Conservation (phyloP, 2,888 invertebrate species). For the Petrolisthes manimaculis region DNA sequence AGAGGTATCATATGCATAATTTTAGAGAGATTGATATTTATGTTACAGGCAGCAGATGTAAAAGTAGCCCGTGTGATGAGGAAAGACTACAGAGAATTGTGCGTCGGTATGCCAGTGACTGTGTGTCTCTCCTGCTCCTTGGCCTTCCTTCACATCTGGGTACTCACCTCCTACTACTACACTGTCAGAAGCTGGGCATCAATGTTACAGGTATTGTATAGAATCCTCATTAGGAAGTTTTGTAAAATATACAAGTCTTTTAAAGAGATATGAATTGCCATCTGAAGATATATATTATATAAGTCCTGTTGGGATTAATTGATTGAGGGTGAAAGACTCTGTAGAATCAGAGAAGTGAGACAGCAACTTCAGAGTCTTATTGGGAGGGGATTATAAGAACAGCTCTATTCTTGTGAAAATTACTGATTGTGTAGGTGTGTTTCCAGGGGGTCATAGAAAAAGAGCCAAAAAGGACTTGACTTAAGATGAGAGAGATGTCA, state of each 20-base stretch:
- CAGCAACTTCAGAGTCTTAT: too few species aligned
- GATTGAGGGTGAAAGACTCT: neutral
- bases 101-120: constrained; percentile 81
- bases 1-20: neutral
- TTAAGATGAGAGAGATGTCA: too few species aligned
- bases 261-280: neutral
- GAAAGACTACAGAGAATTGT: constrained; percentile 82
- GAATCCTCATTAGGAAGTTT: neutral
- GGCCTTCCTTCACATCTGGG: constrained; percentile 83
- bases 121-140: constrained; percentile 81
- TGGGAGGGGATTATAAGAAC: too few species aligned
- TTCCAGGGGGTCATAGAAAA: too few species aligned
- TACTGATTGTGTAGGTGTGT: too few species aligned
- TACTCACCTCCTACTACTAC: constrained; percentile 79
- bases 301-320: neutral
- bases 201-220: constrained; percentile 74
- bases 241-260: neutral
- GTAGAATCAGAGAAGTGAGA: too few species aligned
- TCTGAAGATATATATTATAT: neutral
- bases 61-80: constrained; percentile 68
- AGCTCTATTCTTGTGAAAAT: too few species aligned
- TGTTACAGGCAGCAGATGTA: constrained; percentile 22
- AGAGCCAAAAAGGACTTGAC: too few species aligned
- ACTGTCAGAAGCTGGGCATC: constrained; percentile 79
- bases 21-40: constrained; percentile 17